A percentile compares a stretch with the other conserved stretches of the same genome.
Evolutionary conservation across 2,113 vertebrate genomes (phyloP).

Genomic region (Aspidoscelis tigris): DNA sequence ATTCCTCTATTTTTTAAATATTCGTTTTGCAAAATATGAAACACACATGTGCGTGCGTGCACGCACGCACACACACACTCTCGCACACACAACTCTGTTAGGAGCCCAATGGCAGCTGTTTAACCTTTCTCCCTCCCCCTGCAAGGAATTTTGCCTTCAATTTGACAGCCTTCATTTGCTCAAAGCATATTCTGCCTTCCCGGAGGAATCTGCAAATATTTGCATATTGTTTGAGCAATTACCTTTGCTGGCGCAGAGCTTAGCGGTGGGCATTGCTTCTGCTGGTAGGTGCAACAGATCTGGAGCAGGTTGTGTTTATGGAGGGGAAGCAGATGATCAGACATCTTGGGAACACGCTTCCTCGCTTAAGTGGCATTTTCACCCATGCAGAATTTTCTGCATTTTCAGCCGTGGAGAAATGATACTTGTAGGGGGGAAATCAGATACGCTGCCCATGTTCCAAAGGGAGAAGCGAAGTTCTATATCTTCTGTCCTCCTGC

Average conservation of each 20-base stretch:
- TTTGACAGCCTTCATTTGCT: neutral
- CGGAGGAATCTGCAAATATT: conserved; percentile 38
- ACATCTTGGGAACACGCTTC: neutral
- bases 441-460: no score
- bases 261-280: conserved; percentile 18
- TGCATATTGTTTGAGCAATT: neutral
- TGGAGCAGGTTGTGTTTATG: neutral
- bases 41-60: no score
- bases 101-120: neutral
- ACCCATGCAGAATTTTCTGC: neutral
- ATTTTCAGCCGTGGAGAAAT: neutral
- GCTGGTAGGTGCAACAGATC: conserved; percentile 2
- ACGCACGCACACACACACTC: no score
- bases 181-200: neutral
- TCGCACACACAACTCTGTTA: no score
- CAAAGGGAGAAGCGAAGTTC: no score
- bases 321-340: neutral
- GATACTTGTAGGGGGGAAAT: neutral
- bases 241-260: accelerated
- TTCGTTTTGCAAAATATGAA: no score
- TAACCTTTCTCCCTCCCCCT: neutral
- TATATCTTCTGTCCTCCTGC: no score
- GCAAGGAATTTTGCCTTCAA: neutral
- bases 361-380: neutral
- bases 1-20: no score